Percentiles rank a stretch among this genome's conserved stretches.
Evolutionary conservation across 2,113 vertebrate genomes (phyloP).

Genomic region (Gobius niger): DNA sequence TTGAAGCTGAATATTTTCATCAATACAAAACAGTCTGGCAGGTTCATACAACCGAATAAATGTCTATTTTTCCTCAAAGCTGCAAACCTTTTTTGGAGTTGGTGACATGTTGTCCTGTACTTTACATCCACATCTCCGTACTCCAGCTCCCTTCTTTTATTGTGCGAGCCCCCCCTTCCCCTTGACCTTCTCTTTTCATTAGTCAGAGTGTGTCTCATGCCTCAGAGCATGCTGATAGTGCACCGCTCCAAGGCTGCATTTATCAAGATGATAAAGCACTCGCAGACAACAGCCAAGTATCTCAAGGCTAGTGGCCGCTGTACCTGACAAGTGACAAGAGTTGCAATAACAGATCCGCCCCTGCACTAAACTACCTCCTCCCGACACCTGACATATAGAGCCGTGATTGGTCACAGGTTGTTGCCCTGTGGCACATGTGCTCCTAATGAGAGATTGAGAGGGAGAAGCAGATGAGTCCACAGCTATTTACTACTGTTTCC

Average conservation of each 20-base stretch:
- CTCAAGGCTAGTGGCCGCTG: constrained; percentile 69
- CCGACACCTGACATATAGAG: not conserved
- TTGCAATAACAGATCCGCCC: constrained; percentile 62
- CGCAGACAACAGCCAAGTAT: constrained; percentile 72
- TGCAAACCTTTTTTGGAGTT: constrained; percentile 27
- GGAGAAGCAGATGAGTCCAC: constrained; percentile 2
- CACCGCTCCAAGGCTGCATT: constrained; percentile 74
- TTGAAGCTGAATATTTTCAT: not conserved
- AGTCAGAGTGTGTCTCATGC: constrained; percentile 76
- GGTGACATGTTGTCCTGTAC: constrained; percentile 54
- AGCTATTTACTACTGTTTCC: not conserved
- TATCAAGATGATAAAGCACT: constrained; percentile 76
- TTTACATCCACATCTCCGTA: constrained; percentile 62
- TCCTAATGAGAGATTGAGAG: constrained; percentile 66
- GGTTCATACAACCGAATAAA: constrained; percentile 3
- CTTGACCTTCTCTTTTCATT: constrained; percentile 78
- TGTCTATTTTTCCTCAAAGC: constrained; percentile 5
- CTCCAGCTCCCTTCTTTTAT: constrained; percentile 24
- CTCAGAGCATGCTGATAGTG: constrained; percentile 72
- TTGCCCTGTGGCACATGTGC: constrained; percentile 51
- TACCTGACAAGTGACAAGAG: constrained; percentile 74
- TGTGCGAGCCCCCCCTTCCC: constrained; percentile 51
- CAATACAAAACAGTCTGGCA: too few relatives aligned
- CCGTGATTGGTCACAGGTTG: constrained; percentile 56
- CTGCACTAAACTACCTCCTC: not conserved